Evolutionary conservation across 2,113 vertebrate species (phyloP).

Genomic region (Varanus salvator): DNA sequence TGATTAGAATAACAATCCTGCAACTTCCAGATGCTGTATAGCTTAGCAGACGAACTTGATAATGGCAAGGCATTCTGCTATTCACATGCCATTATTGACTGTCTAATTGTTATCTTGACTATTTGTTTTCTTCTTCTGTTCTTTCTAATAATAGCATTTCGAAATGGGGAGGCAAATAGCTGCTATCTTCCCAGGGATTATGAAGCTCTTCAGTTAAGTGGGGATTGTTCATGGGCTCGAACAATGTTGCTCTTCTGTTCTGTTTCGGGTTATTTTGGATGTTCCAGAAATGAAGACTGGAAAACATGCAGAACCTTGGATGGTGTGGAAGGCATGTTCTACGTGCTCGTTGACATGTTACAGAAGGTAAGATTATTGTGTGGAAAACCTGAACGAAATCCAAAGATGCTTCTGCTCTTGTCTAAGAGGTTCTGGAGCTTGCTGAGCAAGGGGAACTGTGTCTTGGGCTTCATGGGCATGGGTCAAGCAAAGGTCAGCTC

Average conservation of each 20-base stretch:
- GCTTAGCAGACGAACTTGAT: constrained; percentile 24
- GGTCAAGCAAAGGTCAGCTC: no score
- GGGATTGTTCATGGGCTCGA: not conserved
- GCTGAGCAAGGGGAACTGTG: no score
- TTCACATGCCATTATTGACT: constrained; percentile 32
- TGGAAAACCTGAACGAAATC: no score
- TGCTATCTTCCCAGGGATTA: not conserved
- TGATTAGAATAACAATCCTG: constrained; percentile 47
- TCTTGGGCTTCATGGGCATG: no score
- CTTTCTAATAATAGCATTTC: constrained; percentile 11
- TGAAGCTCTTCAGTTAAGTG: not conserved
- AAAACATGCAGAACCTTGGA: not conserved
- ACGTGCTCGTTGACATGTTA: not conserved
- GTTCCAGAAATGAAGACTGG: not conserved
- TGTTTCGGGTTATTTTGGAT: not conserved
- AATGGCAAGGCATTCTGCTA: constrained; percentile 2
- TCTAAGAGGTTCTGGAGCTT: no score
- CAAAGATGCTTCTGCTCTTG: no score
- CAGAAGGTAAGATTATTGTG: no score
- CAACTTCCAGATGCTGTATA: constrained; percentile 28
- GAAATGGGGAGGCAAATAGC: not conserved
- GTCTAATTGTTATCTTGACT: constrained; percentile 21
- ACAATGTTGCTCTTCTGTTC: not conserved
- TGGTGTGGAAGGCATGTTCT: not conserved
- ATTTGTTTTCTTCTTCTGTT: constrained; percentile 33